phyloP scores from a whole-genome alignment of 1,140 invertebrate species.

The Himalopsyche phryganea region DNA sequence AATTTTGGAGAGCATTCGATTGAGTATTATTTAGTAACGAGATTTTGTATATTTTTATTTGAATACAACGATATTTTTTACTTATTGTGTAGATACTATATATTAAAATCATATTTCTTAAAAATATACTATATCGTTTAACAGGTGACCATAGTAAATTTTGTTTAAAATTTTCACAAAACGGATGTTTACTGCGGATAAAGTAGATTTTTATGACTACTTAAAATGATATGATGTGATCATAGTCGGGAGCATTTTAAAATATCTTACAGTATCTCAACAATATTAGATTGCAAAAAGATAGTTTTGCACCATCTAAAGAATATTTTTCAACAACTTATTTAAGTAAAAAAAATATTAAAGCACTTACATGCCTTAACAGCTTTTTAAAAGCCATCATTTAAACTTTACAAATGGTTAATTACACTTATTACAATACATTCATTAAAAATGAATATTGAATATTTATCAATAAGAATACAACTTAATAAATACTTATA shows the following conservation, averaged over 20 bases:
- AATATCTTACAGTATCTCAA: neutral
- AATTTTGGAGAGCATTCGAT: too few relatives aligned
- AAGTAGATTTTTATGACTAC: conserved; percentile 27
- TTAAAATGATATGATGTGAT: conserved; percentile 36
- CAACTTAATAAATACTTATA: neutral
- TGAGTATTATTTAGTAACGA: too few relatives aligned
- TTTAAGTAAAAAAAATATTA: neutral
- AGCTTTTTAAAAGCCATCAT: neutral
- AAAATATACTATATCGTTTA: neutral
- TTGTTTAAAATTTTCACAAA: neutral
- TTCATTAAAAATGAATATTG: neutral
- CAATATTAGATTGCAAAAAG: neutral
- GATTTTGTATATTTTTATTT: neutral
- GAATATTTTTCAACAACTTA: neutral
- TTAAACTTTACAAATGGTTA: neutral
- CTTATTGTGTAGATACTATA: neutral
- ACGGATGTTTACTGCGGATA: neutral
- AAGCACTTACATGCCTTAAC: neutral
- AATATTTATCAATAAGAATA: conserved; percentile 6
- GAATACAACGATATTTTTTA: neutral
- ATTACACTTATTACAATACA: neutral
- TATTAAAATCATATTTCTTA: neutral
- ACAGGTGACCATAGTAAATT: neutral
- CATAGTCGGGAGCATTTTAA: conserved; percentile 16
- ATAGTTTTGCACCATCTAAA: neutral